Conservation (phyloP, 1,140 invertebrate genomes). For the Hydropsyche tenuis region DNA sequence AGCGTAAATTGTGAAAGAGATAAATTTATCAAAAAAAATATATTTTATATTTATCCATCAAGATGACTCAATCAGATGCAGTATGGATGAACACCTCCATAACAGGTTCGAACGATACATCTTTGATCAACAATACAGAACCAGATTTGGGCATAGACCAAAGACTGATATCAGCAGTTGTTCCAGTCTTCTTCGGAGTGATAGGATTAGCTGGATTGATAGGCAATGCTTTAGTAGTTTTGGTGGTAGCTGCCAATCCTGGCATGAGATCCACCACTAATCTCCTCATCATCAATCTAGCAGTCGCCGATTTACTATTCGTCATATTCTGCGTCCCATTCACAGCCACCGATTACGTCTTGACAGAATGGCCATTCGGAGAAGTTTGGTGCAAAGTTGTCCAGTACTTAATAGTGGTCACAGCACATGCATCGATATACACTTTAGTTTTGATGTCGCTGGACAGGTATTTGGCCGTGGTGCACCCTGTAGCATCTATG, state of each 20-base stretch:
- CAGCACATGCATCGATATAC: conserved; percentile 93
- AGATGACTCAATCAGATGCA: conserved; percentile 1
- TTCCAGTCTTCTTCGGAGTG: conserved; percentile 86
- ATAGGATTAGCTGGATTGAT: conserved; percentile 87
- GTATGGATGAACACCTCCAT: background rate
- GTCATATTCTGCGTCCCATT: conserved; percentile 96
- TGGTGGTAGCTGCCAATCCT: conserved; percentile 85
- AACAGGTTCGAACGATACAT: conserved; percentile 30
- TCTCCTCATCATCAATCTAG: conserved; percentile 87
- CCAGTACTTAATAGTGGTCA: conserved; percentile 79
- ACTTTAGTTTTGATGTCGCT: conserved; percentile 96
- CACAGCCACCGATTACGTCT: conserved; percentile 86
- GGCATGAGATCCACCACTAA: conserved; percentile 94
- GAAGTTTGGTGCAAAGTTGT: conserved; percentile 89
- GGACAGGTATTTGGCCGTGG: conserved; percentile 93
- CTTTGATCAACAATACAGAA: conserved; percentile 44
- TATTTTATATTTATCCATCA: too few relatives aligned
- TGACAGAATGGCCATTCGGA: conserved; percentile 90
- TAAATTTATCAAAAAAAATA: background rate
- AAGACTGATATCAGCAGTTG: conserved; percentile 71
- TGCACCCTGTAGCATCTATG: conserved; percentile 91
- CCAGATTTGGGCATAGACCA: conserved; percentile 59
- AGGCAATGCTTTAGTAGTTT: conserved; percentile 87
- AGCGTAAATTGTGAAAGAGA: background rate
- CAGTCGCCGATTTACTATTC: conserved; percentile 90